These are phyloP conservation scores for Bos taurus DNA, from an alignment of 2,113 vertebrate genomes.

Conservation along the genomic window DNA sequence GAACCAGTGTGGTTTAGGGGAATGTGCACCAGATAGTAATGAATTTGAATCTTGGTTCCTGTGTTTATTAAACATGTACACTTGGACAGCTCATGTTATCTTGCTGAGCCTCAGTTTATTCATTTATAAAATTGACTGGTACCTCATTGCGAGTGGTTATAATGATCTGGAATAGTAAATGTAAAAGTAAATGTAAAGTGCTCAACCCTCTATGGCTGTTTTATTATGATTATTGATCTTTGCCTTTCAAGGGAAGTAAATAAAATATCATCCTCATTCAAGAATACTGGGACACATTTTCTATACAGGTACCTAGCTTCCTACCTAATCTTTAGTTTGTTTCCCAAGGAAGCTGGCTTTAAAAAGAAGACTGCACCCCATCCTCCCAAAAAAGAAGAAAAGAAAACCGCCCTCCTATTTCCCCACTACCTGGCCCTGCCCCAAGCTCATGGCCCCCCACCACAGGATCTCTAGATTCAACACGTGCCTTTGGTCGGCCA, in stretches of 20 bases:
- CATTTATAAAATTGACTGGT: neutral
- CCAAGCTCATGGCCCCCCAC: neutral
- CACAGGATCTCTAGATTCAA: neutral
- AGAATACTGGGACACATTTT: neutral
- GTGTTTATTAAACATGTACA: neutral
- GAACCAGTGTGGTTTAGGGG: neutral
- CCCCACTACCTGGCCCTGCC: neutral
- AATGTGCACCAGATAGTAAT: neutral
- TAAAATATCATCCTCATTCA: neutral
- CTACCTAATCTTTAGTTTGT: conserved; percentile 11
- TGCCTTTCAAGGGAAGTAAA: conserved; percentile 1
- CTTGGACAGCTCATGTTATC: neutral
- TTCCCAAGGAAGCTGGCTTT: conserved; percentile 21
- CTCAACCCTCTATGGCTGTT: neutral
- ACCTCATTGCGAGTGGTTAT: neutral
- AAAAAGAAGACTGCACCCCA: neutral
- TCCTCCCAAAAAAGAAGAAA: neutral
- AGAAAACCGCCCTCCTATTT: neutral
- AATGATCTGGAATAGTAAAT: neutral
- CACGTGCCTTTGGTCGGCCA: neutral
- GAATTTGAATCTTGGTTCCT: neutral
- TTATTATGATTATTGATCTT: neutral
- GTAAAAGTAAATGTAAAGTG: neutral
- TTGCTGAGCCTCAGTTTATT: conserved; percentile 12
- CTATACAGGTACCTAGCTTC: neutral